Evolutionary conservation across 2,113 vertebrate genomes (phyloP).

Genomic region (Halcyon malimbica): DNA sequence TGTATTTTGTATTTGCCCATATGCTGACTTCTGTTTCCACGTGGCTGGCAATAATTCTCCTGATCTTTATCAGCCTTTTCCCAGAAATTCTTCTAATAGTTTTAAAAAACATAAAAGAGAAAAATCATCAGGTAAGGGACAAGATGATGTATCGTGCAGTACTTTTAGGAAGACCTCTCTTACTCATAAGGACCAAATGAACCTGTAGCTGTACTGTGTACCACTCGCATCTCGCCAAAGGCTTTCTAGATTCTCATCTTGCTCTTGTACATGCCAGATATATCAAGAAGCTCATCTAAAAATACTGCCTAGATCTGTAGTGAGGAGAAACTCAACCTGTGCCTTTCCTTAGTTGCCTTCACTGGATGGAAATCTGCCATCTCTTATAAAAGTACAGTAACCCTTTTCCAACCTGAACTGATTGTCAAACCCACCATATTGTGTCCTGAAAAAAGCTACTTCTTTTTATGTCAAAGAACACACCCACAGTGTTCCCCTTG

Average conservation of each 20-base stretch:
- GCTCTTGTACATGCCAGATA: not conserved
- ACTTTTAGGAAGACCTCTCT: conserved; percentile 49
- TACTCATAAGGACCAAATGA: conserved; percentile 9
- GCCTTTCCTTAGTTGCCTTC: not conserved
- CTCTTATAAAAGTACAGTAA: not conserved
- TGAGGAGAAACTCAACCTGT: conserved; percentile 18
- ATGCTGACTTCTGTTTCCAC: conserved; percentile 92
- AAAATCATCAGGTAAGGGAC: conserved; percentile 78
- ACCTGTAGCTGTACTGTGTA: not conserved
- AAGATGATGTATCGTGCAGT: not conserved
- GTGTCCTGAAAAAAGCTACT: not conserved
- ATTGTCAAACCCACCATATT: not conserved
- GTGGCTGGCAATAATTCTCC: conserved; percentile 94
- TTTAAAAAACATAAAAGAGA: conserved; percentile 76
- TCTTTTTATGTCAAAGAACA: not conserved
- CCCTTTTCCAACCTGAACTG: not conserved
- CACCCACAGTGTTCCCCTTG: rapidly evolving
- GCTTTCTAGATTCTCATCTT: conserved; percentile 62
- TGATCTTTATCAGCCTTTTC: conserved; percentile 93
- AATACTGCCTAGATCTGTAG: conserved; percentile 35
- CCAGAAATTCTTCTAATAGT: conserved; percentile 90
- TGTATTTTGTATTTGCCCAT: conserved; percentile 96
- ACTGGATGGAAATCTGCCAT: not conserved
- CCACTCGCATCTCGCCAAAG: conserved; percentile 33
- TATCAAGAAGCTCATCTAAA: not conserved